Percentiles rank a stretch among this genome's conserved stretches.
These are phyloP conservation scores for Turritopsis rubra DNA, from an alignment of 30 jellyfish, hydroid and myxozoan species.

Conservation along the genomic window DNA sequence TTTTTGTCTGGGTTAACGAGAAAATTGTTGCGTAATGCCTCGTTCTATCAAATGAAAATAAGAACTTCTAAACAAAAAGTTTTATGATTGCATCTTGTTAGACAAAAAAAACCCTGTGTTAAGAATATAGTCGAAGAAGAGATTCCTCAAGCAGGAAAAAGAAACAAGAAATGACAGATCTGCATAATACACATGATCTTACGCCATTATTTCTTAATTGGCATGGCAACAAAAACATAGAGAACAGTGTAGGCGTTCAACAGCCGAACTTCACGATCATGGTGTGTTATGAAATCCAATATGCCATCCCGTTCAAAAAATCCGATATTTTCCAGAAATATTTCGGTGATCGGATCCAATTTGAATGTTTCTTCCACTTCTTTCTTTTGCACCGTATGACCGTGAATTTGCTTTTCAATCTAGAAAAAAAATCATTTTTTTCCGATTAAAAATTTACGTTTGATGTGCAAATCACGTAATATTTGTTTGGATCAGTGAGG, in stretches of 20 bases:
- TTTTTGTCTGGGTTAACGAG: too few relatives aligned
- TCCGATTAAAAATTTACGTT: too few relatives aligned
- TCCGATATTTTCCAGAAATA: constrained; percentile 1
- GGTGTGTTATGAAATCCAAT: background rate
- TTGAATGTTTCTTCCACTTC: background rate
- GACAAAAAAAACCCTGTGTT: too few relatives aligned
- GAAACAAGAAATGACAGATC: background rate
- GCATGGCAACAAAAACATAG: background rate
- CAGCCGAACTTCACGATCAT: background rate
- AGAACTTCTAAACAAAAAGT: too few relatives aligned
- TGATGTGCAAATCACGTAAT: too few relatives aligned
- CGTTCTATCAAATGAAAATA: too few relatives aligned
- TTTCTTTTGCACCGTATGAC: background rate
- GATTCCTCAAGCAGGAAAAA: background rate
- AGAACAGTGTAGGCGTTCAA: background rate
- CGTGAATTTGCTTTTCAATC: constrained; percentile 12
- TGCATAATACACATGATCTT: background rate
- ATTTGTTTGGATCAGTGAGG: too few relatives aligned
- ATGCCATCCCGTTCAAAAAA: background rate
- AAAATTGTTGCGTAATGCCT: too few relatives aligned
- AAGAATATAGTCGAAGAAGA: too few relatives aligned
- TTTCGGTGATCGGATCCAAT: constrained; percentile 12
- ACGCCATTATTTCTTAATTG: background rate
- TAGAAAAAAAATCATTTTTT: background rate
- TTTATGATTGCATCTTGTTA: too few relatives aligned